These are phyloP conservation scores for Trichomalopsis sarcophagae DNA, from an alignment of 1,140 invertebrate genomes.

Conservation along the genomic window DNA sequence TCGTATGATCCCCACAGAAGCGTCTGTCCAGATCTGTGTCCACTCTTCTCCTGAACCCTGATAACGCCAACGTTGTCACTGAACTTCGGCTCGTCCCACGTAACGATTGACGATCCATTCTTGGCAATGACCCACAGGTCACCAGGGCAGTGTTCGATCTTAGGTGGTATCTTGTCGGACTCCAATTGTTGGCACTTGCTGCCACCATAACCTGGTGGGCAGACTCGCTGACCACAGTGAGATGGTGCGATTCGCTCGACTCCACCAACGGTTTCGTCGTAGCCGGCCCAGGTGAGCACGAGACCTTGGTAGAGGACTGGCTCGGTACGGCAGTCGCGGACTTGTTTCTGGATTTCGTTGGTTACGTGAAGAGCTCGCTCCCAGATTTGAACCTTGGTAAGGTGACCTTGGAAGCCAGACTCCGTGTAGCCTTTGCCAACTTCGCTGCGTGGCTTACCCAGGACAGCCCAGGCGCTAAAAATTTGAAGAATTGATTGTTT, in stretches of 20 bases:
- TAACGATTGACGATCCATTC: conserved; percentile 92
- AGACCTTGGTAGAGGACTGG: conserved; percentile 91
- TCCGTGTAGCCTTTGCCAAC: conserved; percentile 86
- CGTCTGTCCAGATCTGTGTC: conserved; percentile 92
- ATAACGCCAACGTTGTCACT: conserved; percentile 90
- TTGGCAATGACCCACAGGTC: conserved; percentile 95
- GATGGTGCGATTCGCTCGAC: conserved; percentile 94
- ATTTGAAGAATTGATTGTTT: conserved; percentile 48
- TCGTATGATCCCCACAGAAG: conserved; percentile 94
- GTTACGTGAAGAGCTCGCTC: conserved; percentile 91
- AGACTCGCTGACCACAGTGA: conserved; percentile 90
- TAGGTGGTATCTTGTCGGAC: conserved; percentile 89
- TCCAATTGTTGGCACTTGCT: conserved; percentile 88
- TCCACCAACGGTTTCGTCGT: conserved; percentile 91
- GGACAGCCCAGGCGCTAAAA: conserved; percentile 90
- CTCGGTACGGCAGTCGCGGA: conserved; percentile 92
- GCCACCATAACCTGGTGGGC: conserved; percentile 89
- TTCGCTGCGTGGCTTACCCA: conserved; percentile 90
- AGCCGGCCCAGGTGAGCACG: conserved; percentile 93
- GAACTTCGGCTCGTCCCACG: conserved; percentile 96
- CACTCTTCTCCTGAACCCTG: conserved; percentile 88
- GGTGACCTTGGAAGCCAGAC: conserved; percentile 93
- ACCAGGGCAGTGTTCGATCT: conserved; percentile 92
- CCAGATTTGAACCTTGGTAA: conserved; percentile 97
- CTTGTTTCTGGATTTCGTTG: conserved; percentile 95